Evolutionary conservation across 1,140 invertebrate species (phyloP).

Genomic region (Meloidogyne floridensis): DNA sequence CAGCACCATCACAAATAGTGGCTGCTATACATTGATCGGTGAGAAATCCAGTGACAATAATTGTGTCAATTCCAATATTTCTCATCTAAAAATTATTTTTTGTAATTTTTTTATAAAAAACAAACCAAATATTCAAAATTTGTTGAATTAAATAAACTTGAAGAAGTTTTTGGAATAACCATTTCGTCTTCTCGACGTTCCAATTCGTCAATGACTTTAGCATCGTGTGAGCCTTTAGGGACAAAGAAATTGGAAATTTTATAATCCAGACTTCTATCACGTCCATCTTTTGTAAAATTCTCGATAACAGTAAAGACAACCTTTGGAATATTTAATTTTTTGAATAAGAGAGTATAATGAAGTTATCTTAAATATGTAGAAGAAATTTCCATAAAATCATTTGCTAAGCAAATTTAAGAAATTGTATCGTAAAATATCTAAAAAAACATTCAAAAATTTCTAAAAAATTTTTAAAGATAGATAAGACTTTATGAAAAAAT

Average conservation of each 20-base stretch:
- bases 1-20: constrained; percentile 20
- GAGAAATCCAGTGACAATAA: constrained; percentile 25
- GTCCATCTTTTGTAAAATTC: constrained; percentile 24
- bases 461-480: too few relatives aligned
- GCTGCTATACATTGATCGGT: constrained; percentile 26
- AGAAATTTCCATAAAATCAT: too few relatives aligned
- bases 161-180: constrained; percentile 31
- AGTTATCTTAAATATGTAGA: too few relatives aligned
- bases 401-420: too few relatives aligned
- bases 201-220: constrained; percentile 21
- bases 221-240: constrained; percentile 12
- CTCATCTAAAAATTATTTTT: constrained; percentile 8
- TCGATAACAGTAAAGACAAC: constrained; percentile 29
- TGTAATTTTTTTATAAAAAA: background rate
- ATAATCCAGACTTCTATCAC: constrained; percentile 28
- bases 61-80: constrained; percentile 29
- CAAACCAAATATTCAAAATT: constrained; percentile 30
- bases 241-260: constrained; percentile 31
- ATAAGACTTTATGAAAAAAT: too few relatives aligned
- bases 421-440: too few relatives aligned
- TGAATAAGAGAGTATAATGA: background rate
- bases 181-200: constrained; percentile 20
- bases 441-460: too few relatives aligned
- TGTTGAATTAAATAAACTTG: constrained; percentile 31
- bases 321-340: constrained; percentile 4